Evolutionary conservation across 2,797 vertebrate species (phyloP), one percentile per base, ranked within the genome.

Genomic region (Naso thynnoides): DNA sequence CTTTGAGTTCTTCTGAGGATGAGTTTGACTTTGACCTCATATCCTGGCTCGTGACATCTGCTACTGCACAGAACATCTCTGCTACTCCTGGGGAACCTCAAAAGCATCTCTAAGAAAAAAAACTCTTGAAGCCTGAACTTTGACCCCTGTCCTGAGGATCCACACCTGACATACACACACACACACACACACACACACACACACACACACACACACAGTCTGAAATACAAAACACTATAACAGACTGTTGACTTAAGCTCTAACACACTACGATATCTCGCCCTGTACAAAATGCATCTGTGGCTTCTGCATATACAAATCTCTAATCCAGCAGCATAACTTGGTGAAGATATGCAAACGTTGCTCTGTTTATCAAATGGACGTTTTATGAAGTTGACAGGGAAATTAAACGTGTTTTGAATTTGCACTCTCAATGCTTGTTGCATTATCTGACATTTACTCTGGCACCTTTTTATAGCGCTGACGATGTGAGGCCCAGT

Each of bases 1-100:
- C 86, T 62, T 88, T 91, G 73, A 88, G 84, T 78, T 95, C 92
- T 9, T 92, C 94, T 29, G 92, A 94, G 69, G 94, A 94, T 62
- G 94, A 93, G 68, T 91, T 88, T 70, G 84, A 82, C 72, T 89
- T 81, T 88, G 90, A 92, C 73, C 79, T 93, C 82, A 87, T 90
- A 55, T 79, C 82, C 65, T 79, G 79, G 78, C 42, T 90, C 74
- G 82, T 87, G 81, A 57, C 79, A 24, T 50, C 86, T 73, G 66
- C 73, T 69, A 9, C 67, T 23, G 77, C 52, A 58, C 52, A 42
- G 38, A 70, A 64, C 38, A 14, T 42, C 38, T 52, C 78, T 49
- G 13, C 66, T 21, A 23, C 60, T 68, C 41, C 82, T 66, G 81
- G 42, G 84, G 53, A 70, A 29, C 54, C 36, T 68, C 58, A 21